Evolutionary conservation across 2,797 vertebrate species (phyloP).

Genomic region (Heliangelus exortis): DNA sequence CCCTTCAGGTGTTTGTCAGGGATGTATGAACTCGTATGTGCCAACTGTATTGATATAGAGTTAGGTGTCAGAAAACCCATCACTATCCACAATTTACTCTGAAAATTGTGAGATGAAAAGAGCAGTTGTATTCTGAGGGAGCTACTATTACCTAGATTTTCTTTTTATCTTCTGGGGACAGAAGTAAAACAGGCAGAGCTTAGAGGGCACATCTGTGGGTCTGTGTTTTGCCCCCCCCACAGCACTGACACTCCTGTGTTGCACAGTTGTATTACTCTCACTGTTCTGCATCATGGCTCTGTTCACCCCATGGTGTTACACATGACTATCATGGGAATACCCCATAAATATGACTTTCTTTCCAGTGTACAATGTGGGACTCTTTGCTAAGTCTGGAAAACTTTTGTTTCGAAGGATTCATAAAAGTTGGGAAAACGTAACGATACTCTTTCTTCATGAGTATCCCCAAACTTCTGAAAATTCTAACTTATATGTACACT

Average conservation of each 20-base stretch:
- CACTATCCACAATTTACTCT: not conserved
- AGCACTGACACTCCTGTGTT: too few species aligned
- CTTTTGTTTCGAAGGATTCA: not conserved
- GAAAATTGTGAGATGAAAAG: not conserved
- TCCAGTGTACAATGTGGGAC: not conserved
- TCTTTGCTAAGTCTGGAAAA: not conserved
- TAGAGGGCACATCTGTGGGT: fast-evolving
- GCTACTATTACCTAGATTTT: fast-evolving
- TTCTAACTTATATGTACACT: not conserved
- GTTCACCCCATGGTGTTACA: not conserved
- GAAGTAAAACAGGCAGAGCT: not conserved
- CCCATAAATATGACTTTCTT: not conserved
- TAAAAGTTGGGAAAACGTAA: not conserved
- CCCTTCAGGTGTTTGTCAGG: not conserved
- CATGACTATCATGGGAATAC: not conserved
- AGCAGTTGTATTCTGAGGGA: not conserved
- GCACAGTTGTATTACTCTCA: not conserved
- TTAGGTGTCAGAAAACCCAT: not conserved
- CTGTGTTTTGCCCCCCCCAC: not conserved
- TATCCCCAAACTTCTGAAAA: not conserved
- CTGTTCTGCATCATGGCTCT: not conserved
- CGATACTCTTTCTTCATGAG: not conserved
- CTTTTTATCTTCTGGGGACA: not conserved
- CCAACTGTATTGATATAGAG: not conserved
- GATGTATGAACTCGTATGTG: not conserved